Percentiles rank a stretch among this genome's conserved stretches.
Evolutionary conservation across 2,113 vertebrate species (phyloP).

Genomic region (Oreochromis niloticus): DNA sequence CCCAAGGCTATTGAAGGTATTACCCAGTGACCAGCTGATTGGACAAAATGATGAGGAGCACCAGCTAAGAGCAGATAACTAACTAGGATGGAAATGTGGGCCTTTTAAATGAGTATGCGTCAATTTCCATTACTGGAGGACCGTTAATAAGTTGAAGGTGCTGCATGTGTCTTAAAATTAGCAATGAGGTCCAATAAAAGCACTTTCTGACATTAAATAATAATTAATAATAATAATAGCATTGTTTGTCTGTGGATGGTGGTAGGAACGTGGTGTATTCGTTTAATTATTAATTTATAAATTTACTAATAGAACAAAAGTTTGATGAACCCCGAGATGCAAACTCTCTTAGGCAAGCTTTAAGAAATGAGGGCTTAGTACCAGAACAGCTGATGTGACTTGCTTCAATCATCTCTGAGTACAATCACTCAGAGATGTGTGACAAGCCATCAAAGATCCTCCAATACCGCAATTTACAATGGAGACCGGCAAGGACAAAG

Average conservation of each 20-base stretch:
- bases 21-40: slow-evolving; percentile 8
- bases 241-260: not conserved
- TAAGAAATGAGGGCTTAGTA: not conserved
- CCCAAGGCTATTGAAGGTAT: not conserved
- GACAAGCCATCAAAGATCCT: not conserved
- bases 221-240: not conserved
- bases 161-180: not conserved
- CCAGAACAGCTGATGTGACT: not conserved
- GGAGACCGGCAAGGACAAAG: not conserved
- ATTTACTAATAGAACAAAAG: not conserved
- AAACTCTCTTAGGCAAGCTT: not conserved
- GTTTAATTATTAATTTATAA: not conserved
- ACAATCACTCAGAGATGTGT: not conserved
- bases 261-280: not conserved
- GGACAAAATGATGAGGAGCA: not conserved
- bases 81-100: not conserved
- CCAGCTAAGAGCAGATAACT: not conserved
- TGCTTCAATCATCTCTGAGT: not conserved
- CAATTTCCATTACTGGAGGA: not conserved
- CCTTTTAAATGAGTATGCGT: not conserved
- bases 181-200: not conserved
- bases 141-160: not conserved
- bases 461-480: not conserved
- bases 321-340: not conserved
- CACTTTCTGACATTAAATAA: not conserved